phyloP scores from a whole-genome alignment of 1,140 invertebrate genomes.

The Ips nitidus region DNA sequence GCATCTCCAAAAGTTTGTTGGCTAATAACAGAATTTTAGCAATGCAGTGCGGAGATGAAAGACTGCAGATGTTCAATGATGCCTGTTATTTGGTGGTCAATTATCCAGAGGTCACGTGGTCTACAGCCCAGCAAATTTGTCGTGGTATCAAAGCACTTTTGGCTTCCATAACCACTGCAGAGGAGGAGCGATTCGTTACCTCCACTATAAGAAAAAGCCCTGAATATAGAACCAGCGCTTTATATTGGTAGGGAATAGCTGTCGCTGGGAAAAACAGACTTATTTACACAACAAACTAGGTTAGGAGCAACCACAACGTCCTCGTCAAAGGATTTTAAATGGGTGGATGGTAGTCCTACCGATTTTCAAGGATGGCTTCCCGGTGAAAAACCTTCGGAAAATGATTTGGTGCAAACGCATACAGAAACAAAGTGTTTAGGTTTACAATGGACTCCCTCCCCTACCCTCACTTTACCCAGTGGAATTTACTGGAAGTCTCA shows the following conservation, averaged over 20 bases:
- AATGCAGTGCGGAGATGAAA: conserved; percentile 64
- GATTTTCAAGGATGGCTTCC: conserved; percentile 62
- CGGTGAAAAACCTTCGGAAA: conserved; percentile 49
- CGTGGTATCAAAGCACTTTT: conserved; percentile 63
- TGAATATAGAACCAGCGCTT: conserved; percentile 66
- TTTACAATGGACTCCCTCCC: conserved; percentile 63
- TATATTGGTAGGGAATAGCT: conserved; percentile 65
- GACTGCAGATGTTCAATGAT: conserved; percentile 64
- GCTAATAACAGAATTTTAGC: conserved; percentile 41
- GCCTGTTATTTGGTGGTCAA: conserved; percentile 72
- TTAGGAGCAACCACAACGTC: conserved; percentile 43
- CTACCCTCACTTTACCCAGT: conserved; percentile 59
- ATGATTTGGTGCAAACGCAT: conserved; percentile 50
- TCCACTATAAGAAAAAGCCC: conserved; percentile 63
- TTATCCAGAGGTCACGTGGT: conserved; percentile 72
- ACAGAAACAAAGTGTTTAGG: conserved; percentile 57
- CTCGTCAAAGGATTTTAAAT: conserved; percentile 52
- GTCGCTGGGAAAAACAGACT: not conserved
- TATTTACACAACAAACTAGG: conserved; percentile 13
- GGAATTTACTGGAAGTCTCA: conserved; percentile 63
- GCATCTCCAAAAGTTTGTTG: not conserved
- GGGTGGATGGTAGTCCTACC: conserved; percentile 61
- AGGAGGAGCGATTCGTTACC: conserved; percentile 66
- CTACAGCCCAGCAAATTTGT: conserved; percentile 71
- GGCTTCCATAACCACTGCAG: conserved; percentile 61